phyloP scores from a whole-genome alignment of 2,888 invertebrate genomes.

The Pteria penguin region DNA sequence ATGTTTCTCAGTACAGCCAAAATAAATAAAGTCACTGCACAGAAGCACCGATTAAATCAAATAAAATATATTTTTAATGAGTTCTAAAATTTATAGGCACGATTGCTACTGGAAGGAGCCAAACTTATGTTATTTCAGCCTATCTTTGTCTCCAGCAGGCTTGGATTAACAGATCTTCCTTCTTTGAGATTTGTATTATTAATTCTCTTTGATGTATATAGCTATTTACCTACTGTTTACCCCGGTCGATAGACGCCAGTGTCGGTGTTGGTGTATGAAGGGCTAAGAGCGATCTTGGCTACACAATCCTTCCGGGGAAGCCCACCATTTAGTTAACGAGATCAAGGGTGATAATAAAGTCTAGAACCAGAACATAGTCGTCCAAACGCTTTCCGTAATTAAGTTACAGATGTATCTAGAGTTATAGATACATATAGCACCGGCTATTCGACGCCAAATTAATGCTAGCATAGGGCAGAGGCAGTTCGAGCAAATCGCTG shows the following conservation, averaged over 20 bases:
- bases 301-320: background rate
- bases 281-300: background rate
- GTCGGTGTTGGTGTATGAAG: background rate
- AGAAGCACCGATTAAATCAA: no score
- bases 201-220: background rate
- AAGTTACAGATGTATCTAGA: background rate
- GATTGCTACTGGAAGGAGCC: no score
- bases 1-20: no score
- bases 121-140: no score
- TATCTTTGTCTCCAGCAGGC: no score
- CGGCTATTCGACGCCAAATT: background rate
- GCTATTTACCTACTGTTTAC: background rate
- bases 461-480: background rate
- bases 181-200: background rate
- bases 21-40: no score
- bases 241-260: background rate
- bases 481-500: background rate
- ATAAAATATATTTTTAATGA: no score
- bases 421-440: background rate
- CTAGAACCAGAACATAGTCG: background rate
- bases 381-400: background rate
- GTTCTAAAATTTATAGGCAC: no score
- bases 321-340: constrained; percentile 1
- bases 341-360: constrained; percentile 7
- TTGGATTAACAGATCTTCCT: background rate